Conservation (phyloP, 2,888 invertebrate genomes). For the Hanleya hanleyi region DNA sequence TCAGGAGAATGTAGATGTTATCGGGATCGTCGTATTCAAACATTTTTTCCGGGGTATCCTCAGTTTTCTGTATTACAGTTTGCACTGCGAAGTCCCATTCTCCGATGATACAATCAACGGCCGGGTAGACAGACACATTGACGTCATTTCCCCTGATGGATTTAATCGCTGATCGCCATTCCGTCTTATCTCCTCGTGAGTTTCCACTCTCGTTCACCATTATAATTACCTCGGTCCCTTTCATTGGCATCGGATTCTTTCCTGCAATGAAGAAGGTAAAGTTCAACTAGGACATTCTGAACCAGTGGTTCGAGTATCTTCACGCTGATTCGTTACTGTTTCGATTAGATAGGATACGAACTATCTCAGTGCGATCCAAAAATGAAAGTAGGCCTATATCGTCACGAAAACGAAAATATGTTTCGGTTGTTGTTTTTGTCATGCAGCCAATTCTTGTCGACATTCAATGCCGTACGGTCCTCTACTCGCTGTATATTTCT, state of each 20-base stretch:
- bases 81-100: constrained; percentile 33
- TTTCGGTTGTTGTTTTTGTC: too few relatives aligned
- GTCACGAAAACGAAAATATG: too few relatives aligned
- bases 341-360: too few relatives aligned
- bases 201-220: not conserved
- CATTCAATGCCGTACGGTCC: too few relatives aligned
- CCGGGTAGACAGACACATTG: constrained; percentile 11
- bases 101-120: constrained; percentile 36
- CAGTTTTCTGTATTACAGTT: not conserved
- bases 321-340: too few relatives aligned
- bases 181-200: not conserved
- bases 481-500: too few relatives aligned
- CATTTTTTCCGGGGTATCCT: not conserved
- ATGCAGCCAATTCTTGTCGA: too few relatives aligned
- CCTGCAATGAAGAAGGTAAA: constrained; percentile 20
- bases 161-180: constrained; percentile 3
- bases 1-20: constrained; percentile 86
- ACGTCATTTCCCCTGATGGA: constrained; percentile 5
- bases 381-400: too few relatives aligned
- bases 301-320: too few relatives aligned
- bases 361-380: too few relatives aligned
- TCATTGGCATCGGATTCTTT: constrained; percentile 27
- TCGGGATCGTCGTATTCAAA: constrained; percentile 63
- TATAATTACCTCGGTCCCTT: constrained; percentile 31
- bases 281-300: too few relatives aligned